A percentile compares a stretch with the other conserved stretches of the same genome.
phyloP scores from a whole-genome alignment of 1,140 invertebrate species.

The Drosophila yakuba region DNA sequence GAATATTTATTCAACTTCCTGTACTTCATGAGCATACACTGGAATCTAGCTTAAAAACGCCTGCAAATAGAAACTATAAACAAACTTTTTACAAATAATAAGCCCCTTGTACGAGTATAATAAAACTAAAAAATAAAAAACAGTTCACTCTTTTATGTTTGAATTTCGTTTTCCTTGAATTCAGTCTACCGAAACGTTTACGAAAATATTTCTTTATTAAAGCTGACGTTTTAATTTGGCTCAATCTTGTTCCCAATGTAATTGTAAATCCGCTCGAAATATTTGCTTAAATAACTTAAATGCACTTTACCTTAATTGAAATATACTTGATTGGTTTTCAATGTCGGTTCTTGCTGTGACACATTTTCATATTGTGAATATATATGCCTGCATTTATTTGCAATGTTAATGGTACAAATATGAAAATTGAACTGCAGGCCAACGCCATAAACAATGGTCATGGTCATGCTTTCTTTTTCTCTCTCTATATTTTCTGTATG shows the following conservation, averaged over 20 bases:
- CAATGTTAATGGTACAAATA: slow-evolving; percentile 65
- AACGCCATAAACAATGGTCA: slow-evolving; percentile 41
- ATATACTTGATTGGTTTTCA: slow-evolving; percentile 37
- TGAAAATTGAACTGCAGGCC: slow-evolving; percentile 54
- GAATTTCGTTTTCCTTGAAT: too few relatives aligned
- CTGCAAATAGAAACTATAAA: neutral
- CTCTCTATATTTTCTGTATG: neutral
- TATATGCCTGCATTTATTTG: slow-evolving; percentile 34
- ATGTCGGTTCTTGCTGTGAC: slow-evolving; percentile 23
- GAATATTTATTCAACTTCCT: neutral
- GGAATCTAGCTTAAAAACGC: neutral
- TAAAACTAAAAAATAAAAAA: too few relatives aligned
- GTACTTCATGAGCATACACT: slow-evolving; percentile 17
- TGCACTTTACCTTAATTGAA: slow-evolving; percentile 47
- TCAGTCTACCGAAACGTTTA: too few relatives aligned
- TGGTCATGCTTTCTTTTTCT: neutral
- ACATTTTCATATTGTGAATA: slow-evolving; percentile 19
- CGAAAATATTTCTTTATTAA: too few relatives aligned
- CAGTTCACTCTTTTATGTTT: too few relatives aligned
- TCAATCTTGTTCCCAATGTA: slow-evolving; percentile 2
- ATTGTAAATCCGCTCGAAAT: slow-evolving; percentile 13
- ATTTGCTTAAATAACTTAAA: slow-evolving; percentile 38
- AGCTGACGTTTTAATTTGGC: neutral
- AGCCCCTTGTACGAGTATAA: too few relatives aligned
- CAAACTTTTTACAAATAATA: too few relatives aligned